Percentiles rank a stretch among this genome's conserved stretches.
phyloP scores from a whole-genome alignment of 2,888 invertebrate genomes.

The Coronaproctus castanopsis region DNA sequence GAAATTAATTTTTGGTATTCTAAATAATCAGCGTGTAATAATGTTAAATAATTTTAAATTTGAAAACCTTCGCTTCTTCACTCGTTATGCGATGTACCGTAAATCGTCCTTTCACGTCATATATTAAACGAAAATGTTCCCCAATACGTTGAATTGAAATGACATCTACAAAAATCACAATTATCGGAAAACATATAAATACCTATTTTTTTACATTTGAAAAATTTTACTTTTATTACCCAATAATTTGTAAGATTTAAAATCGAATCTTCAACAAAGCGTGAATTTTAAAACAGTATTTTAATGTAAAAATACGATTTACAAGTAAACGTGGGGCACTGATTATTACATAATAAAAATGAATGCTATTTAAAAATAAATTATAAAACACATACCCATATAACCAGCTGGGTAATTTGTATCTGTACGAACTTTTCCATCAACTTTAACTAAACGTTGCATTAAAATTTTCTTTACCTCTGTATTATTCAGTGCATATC shows the following conservation, averaged over 20 bases:
- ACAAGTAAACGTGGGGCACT: too few relatives aligned
- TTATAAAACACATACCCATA: constrained; percentile 61
- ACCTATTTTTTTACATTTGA: constrained; percentile 1
- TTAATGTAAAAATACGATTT: too few relatives aligned
- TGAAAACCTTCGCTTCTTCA: constrained; percentile 92
- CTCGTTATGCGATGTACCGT: constrained; percentile 90
- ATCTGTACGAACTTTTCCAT: constrained; percentile 94
- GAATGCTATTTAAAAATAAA: too few relatives aligned
- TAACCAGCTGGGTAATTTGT: constrained; percentile 94
- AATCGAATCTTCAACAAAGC: too few relatives aligned
- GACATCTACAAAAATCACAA: constrained; percentile 54
- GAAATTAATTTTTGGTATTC: too few relatives aligned
- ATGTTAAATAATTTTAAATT: too few relatives aligned
- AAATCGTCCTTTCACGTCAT: constrained; percentile 96
- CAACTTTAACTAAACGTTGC: constrained; percentile 94
- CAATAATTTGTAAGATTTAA: too few relatives aligned
- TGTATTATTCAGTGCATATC: constrained; percentile 90
- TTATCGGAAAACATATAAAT: too few relatives aligned
- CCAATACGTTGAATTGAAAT: constrained; percentile 94
- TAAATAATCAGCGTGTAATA: too few relatives aligned
- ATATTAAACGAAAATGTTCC: constrained; percentile 92
- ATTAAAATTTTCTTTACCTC: constrained; percentile 96
- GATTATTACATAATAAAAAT: too few relatives aligned
- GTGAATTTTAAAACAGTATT: too few relatives aligned
- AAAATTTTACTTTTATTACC: too few relatives aligned